These are phyloP conservation scores for Intellagama lesueurii DNA, from an alignment of 2,797 vertebrate genomes.

Conservation along the genomic window DNA sequence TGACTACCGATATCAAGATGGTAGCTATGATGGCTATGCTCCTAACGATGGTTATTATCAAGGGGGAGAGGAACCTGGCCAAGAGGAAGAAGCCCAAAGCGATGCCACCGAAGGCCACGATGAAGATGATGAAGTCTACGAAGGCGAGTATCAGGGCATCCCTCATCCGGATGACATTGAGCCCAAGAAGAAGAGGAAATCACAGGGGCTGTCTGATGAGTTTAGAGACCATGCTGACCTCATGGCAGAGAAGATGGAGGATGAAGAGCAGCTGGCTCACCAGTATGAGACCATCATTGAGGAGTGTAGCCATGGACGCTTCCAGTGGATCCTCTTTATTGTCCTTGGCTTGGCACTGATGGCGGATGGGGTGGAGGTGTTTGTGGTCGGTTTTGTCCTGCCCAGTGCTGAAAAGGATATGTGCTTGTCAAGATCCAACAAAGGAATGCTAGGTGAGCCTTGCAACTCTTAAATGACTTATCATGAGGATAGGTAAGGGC, in stretches of 20 bases:
- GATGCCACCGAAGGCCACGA: conserved; percentile 95
- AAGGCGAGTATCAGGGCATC: conserved; percentile 97
- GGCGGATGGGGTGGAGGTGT: conserved; percentile 96
- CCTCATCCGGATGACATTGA: conserved; percentile 95
- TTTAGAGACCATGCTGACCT: conserved; percentile 81
- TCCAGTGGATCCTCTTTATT: conserved; percentile 95
- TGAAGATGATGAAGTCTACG: conserved; percentile 94
- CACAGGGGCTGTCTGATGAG: conserved; percentile 83
- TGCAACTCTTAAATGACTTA: neutral
- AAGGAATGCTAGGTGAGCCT: conserved; percentile 95
- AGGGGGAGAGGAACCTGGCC: conserved; percentile 81
- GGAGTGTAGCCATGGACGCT: conserved; percentile 95
- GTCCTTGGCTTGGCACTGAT: conserved; percentile 94
- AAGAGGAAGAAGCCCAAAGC: conserved; percentile 93
- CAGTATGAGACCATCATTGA: conserved; percentile 97
- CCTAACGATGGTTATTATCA: conserved; percentile 83
- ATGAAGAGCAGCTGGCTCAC: conserved; percentile 90
- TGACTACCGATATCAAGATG: conserved; percentile 82
- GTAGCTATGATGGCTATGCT: conserved; percentile 81
- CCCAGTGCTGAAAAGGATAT: conserved; percentile 98
- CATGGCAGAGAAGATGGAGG: conserved; percentile 83
- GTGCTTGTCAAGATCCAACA: conserved; percentile 96
- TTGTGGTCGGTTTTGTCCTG: conserved; percentile 94
- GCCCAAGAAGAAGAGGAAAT: conserved; percentile 83
- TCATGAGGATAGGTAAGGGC: too few relatives aligned